Evolutionary conservation across 2,888 invertebrate genomes (phyloP), one percentile per base, ranked within the genome.

Genomic region (Cabera pusaria): DNA sequence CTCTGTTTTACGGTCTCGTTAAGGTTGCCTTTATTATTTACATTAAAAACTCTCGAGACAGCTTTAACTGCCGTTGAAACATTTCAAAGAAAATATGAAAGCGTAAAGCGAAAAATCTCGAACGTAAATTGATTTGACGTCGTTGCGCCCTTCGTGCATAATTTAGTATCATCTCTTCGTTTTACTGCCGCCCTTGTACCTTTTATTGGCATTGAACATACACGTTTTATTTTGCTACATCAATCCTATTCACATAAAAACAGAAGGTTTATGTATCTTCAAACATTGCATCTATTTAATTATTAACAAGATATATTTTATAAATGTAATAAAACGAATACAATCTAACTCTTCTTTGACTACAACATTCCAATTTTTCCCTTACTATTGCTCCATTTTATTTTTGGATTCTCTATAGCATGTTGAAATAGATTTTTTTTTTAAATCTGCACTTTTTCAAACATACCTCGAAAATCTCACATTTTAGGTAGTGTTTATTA

Each of bases 61-160:
- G 17, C 25, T 31, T 31, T 31, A 25, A 10, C 31, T 6, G 16
- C 10, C 24, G 8, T 37, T 20, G n/a, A 14, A n/a, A 6, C 26
- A 5, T 17, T 32, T 6, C 18, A 11, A 24, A 20, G 20, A 18
- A 37, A 41, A 37, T 31, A 35, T 11, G 37, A 46, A 32, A 44
- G 31, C 29, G 25, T 20, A 14, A 43, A 42, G 29, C 28, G 28
- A 43, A 38, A 44, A 49, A 20, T 35, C 26, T 36, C 35, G 36
- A 36, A 47, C 26, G 31, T 26, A 40, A 48, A 54, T 57, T 55
- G 51, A 55, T 54, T 58, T 49, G 41, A 43, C 33, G 36, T 24
- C 16, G 37, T 31, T 25, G 37, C 31, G 35, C 45, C 44, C 20
- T 37, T 44, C 26, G 18, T 56, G 48, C 48, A 59, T 60, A 51